Conservation (phyloP, 2,113 vertebrate species). For the Calonectris borealis region DNA sequence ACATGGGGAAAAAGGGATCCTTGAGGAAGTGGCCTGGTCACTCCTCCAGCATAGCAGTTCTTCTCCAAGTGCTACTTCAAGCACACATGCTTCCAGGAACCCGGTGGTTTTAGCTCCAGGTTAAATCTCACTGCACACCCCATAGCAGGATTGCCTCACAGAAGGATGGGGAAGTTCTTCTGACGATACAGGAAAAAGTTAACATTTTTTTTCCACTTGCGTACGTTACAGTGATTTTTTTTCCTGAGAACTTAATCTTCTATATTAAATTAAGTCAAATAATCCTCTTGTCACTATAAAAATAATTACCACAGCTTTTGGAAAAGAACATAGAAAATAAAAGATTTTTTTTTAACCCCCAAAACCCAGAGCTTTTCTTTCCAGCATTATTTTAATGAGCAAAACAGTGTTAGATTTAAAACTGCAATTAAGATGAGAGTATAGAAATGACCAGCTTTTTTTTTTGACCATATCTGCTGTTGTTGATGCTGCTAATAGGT, state of each 20-base stretch:
- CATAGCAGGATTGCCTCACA: background rate
- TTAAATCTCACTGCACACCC: background rate
- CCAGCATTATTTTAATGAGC: conserved; percentile 63
- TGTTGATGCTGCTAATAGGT: conserved; percentile 3
- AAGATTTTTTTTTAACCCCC: background rate
- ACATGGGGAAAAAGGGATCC: background rate
- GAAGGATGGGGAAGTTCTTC: background rate
- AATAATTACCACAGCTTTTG: conserved; percentile 61
- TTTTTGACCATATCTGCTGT: conserved; percentile 36
- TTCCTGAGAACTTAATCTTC: conserved; percentile 2
- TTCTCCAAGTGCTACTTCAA: background rate
- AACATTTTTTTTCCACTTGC: background rate
- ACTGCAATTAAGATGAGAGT: conserved; percentile 26
- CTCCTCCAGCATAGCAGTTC: background rate
- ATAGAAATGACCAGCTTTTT: conserved; percentile 40
- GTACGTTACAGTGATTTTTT: background rate
- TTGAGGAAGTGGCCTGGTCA: background rate
- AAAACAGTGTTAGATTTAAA: conserved; percentile 57
- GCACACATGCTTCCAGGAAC: background rate
- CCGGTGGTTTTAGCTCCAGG: background rate
- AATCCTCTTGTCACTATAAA: conserved; percentile 52
- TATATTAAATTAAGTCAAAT: conserved; percentile 51
- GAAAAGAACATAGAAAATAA: conserved; percentile 27
- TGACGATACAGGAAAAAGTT: background rate
- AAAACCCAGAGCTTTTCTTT: conserved; percentile 26